phyloP scores from a whole-genome alignment of 1,140 invertebrate genomes.

The Aradophagus sp. region DNA sequence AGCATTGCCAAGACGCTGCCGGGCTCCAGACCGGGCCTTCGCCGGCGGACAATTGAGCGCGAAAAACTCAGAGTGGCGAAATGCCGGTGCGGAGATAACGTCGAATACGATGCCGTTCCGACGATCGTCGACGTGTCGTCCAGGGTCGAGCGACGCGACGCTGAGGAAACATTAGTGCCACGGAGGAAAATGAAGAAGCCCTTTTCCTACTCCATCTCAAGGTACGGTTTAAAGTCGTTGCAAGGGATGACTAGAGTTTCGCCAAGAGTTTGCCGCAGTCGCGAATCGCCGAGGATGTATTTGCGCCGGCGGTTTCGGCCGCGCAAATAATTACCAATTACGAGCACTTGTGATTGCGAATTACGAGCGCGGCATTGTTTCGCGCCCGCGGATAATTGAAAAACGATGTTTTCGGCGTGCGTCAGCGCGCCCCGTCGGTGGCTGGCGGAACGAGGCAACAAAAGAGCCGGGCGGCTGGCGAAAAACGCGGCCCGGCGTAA shows the following conservation, averaged over 20 bases:
- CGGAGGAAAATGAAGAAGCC: slow-evolving; percentile 71
- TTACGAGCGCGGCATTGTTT: slow-evolving; percentile 27
- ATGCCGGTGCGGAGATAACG: slow-evolving; percentile 39
- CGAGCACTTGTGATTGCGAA: slow-evolving; percentile 29
- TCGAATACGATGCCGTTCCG: slow-evolving; percentile 12
- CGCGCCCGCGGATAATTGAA: slow-evolving; percentile 28
- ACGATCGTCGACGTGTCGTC: slow-evolving; percentile 4
- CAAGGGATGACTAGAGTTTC: not conserved
- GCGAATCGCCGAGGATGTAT: slow-evolving; percentile 5
- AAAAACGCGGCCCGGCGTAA: slow-evolving; percentile 2
- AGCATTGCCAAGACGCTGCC: not conserved
- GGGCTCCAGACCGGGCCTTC: no score
- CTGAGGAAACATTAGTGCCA: slow-evolving; percentile 69
- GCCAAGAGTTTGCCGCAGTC: not conserved
- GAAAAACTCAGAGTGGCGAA: slow-evolving; percentile 9
- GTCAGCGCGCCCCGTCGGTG: slow-evolving; percentile 8
- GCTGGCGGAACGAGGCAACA: not conserved
- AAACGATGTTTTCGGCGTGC: slow-evolving; percentile 24
- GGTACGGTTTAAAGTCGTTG: no score
- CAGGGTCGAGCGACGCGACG: slow-evolving; percentile 20
- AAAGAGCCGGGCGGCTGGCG: slow-evolving; percentile 15
- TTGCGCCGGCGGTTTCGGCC: not conserved
- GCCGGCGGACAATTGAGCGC: no score
- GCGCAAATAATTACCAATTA: no score
- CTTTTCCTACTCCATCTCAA: slow-evolving; percentile 70